Evolutionary conservation across 2,797 vertebrate genomes (phyloP).

Genomic region (Avahi laniger): DNA sequence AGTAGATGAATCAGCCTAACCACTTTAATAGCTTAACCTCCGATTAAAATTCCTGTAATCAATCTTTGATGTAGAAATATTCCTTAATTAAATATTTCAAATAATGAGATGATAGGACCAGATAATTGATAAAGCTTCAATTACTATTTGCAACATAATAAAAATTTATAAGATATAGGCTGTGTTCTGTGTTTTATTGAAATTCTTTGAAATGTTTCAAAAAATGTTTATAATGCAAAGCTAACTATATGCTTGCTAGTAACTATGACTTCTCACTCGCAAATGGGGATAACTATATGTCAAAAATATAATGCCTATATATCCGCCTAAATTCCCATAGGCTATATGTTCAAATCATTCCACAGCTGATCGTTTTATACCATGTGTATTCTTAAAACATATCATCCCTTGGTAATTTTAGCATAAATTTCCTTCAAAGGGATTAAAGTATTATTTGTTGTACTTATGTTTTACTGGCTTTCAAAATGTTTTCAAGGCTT

Average conservation of each 20-base stretch:
- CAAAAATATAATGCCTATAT: not conserved
- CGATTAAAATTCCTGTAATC: slow-evolving; percentile 69
- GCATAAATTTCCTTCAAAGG: slow-evolving; percentile 13
- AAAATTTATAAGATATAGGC: not conserved
- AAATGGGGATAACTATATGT: not conserved
- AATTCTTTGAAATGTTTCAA: not conserved
- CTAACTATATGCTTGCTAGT: not conserved
- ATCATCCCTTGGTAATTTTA: slow-evolving; percentile 9
- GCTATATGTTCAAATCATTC: not conserved
- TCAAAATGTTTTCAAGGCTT: slow-evolving; percentile 16
- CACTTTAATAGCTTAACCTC: slow-evolving; percentile 56
- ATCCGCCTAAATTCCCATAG: not conserved
- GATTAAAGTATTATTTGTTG: not conserved
- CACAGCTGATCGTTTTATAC: not conserved
- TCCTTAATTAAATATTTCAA: slow-evolving; percentile 67
- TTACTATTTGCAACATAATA: not conserved
- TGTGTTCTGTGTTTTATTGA: slow-evolving; percentile 12
- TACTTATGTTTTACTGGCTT: not conserved
- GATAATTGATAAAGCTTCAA: slow-evolving; percentile 42
- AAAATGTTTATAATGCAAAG: slow-evolving; percentile 14
- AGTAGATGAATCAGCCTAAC: slow-evolving; percentile 63
- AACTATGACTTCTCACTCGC: slow-evolving; percentile 44
- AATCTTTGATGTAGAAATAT: slow-evolving; percentile 57
- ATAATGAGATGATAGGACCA: slow-evolving; percentile 50
- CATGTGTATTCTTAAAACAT: not conserved